A percentile compares a stretch with the other conserved stretches of the same genome.
Evolutionary conservation across 2,797 vertebrate genomes (phyloP).

Genomic region (Knipowitschia caucasica): DNA sequence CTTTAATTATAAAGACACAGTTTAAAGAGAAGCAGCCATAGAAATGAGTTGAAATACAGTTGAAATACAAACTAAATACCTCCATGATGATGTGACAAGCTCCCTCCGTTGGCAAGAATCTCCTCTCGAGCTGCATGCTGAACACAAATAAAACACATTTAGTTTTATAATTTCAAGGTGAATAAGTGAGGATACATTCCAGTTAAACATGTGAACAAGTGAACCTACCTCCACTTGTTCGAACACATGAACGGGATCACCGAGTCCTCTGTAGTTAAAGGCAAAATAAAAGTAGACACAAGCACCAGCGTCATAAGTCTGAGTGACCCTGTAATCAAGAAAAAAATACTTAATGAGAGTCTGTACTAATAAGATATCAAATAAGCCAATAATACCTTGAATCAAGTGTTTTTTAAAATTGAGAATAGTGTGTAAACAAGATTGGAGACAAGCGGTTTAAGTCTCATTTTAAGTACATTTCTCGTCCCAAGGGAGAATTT

Average conservation of each 20-base stretch:
- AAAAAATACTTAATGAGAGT: not conserved
- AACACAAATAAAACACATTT: conserved; percentile 16
- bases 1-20: conserved; percentile 13
- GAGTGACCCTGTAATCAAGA: conserved; percentile 85
- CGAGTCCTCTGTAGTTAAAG: conserved; percentile 97
- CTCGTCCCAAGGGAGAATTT: too few species aligned
- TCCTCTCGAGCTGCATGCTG: conserved; percentile 95
- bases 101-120: conserved; percentile 97
- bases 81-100: conserved; percentile 98
- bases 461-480: too few species aligned
- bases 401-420: not conserved
- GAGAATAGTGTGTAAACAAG: too few species aligned
- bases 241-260: conserved; percentile 89
- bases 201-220: not conserved
- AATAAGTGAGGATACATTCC: not conserved
- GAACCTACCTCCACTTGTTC: conserved; percentile 92
- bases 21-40: conserved; percentile 7
- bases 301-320: conserved; percentile 94
- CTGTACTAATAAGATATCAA: too few species aligned
- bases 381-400: too few species aligned
- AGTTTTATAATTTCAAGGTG: not conserved
- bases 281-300: conserved; percentile 99
- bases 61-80: conserved; percentile 73
- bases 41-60: too few species aligned
- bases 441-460: too few species aligned